These are phyloP conservation scores for Echinops telfairi DNA, from an alignment of 2,113 vertebrate genomes.

Conservation along the genomic window DNA sequence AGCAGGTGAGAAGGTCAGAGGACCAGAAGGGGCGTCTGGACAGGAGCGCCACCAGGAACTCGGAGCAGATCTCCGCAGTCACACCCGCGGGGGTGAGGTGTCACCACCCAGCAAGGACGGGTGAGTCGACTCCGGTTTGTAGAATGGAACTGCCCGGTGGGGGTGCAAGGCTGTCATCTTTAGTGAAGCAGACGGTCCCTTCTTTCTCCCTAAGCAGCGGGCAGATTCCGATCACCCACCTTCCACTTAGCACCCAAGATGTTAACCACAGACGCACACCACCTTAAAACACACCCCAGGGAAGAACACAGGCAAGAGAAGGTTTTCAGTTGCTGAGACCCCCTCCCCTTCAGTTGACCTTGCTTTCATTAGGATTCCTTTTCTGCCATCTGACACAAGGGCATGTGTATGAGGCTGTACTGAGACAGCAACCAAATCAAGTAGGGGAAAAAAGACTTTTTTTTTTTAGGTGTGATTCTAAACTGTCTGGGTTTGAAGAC, in stretches of 20 bases:
- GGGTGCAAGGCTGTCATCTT: neutral
- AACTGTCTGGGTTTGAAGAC: neutral
- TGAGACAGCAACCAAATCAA: constrained; percentile 27
- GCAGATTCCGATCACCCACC: neutral
- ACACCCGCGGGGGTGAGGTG: too few species aligned
- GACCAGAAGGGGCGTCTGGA: too few species aligned
- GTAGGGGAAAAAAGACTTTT: too few species aligned
- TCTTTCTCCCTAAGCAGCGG: neutral
- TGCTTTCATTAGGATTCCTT: neutral
- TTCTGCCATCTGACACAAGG: neutral
- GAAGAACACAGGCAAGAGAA: neutral
- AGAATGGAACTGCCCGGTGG: too few species aligned
- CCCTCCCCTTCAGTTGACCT: neutral
- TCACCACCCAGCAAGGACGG: too few species aligned
- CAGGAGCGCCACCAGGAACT: too few species aligned
- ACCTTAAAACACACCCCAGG: neutral
- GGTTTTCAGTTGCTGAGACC: too few species aligned
- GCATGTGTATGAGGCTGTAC: neutral
- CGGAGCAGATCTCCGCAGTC: too few species aligned
- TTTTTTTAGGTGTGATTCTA: neutral
- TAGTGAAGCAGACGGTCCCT: neutral
- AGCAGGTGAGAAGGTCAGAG: too few species aligned
- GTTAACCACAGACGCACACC: neutral
- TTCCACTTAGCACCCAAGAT: neutral
- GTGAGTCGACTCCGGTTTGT: too few species aligned